Evolutionary conservation across 2,797 vertebrate species (phyloP), one percentile per base, ranked within the genome.

Genomic region (Sebastes minor): DNA sequence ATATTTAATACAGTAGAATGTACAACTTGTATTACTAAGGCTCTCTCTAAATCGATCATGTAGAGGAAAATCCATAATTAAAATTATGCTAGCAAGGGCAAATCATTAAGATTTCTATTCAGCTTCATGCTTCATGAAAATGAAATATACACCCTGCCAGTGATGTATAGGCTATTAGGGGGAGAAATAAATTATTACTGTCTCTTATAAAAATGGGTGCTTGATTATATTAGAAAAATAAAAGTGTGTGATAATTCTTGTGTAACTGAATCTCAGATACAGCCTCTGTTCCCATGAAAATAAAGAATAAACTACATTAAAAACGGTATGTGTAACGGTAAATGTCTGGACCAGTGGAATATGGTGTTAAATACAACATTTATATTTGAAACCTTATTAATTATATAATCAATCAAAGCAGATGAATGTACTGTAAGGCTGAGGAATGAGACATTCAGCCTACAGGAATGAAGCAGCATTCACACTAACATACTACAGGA

Each of bases 1-100:
- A 96, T 96, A 96, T 96, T 96, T 96, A 96, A 96, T 96, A 95
- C 91, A 95, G 94, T 95, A 94, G 94, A 96, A 96, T 94, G 94
- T 96, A 95, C 93, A 95, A 94, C 93, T 95, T 96, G 94, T 96
- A 96, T 95, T 96, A 96, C 95, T 94, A 90, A 91, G 93, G 92
- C 93, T 95, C 94, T 95, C 91, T 91, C 93, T 90, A 93, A 93
- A 96, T 96, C 94, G 94, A 96, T 96, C 95, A 95, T 93, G 94
- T 93, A 93, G 91, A 91, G 92, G 91, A 93, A 95, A 96, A 96
- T 96, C 95, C 93, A 96, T 96, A 95, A 96, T 96, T 96, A 96
- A 96, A 96, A 96, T 94, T 90, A 94, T 96, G 94, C 94, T 90
- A 94, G 95, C 93, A 91, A 94, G 92, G 89, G 91, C 93, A 94